Evolutionary conservation across 2,888 invertebrate genomes (phyloP), one percentile per base, ranked within the genome.

Genomic region (Synergus japonicus): DNA sequence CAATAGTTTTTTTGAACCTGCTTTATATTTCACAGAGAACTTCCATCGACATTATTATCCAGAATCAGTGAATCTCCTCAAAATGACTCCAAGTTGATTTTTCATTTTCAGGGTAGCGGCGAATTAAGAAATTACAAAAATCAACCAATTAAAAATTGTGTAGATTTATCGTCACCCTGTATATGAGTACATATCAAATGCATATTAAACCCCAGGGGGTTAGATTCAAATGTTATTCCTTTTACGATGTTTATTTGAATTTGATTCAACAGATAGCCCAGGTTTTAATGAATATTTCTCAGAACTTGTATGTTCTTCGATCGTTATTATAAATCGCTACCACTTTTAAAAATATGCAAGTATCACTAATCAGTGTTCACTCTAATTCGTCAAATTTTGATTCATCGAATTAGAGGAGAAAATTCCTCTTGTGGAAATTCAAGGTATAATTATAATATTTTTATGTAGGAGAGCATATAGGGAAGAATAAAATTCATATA

Each of bases 161-260:
- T 46, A 54, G 10, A 73, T 29, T 69, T 46, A 67, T 44, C 44
- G 43, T 49, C 69, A 54, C 37, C 73, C 73, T 73, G 73, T 54
- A 73, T 73, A n/a, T 73, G 73, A 54, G 49, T 73, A 73, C 73
- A 73, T 73, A 73, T 73, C 73, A 73, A 73, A 73, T 9, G 44
- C 46, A 69, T 73, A 37, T 73, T 49, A 73, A 73, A 54, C 73
- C 73, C 73, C 73, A 49, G 49, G 54, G 54, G 54, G 54, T 29
- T 73, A 37, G 54, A 54, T 41, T 73, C 49, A 22, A 73, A 13
- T 73, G 29, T 37, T 73, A 12, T 13, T 60, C 12, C 18, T 22
- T 60, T 60, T 60, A 60, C 22, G 12, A 60, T 60, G 22, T 60
- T 60, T 22, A 60, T 60, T 60, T 22, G 22, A 60, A 18, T 60